These are phyloP conservation scores for Bombus fervidus DNA, from an alignment of 1,140 invertebrate genomes.

Conservation along the genomic window DNA sequence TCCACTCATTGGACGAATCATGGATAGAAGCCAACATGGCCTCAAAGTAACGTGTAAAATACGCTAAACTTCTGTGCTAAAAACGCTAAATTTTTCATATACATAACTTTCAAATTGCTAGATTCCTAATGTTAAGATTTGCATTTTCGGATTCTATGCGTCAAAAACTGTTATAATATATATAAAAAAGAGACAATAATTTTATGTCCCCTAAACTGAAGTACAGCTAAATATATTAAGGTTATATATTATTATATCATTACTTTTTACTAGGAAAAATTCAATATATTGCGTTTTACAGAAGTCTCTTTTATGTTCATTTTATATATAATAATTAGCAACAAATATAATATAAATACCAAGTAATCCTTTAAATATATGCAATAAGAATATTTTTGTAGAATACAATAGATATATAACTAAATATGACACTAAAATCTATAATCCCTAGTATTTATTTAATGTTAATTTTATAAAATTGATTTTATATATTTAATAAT, in stretches of 20 bases:
- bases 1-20: too few relatives aligned
- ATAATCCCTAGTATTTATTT: neutral
- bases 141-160: too few relatives aligned
- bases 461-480: conserved; percentile 2
- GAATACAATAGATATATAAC: neutral
- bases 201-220: too few relatives aligned
- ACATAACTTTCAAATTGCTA: too few relatives aligned
- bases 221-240: neutral
- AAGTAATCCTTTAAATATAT: neutral
- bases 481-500: neutral
- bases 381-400: neutral
- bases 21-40: too few relatives aligned
- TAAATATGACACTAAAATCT: neutral
- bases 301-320: conserved; percentile 8
- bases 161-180: too few relatives aligned
- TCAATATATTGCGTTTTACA: neutral
- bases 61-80: too few relatives aligned
- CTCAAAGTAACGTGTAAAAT: too few relatives aligned
- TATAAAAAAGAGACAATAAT: too few relatives aligned
- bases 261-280: neutral
- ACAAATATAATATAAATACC: neutral
- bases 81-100: too few relatives aligned
- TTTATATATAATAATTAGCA: neutral
- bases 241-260: conserved; percentile 1
- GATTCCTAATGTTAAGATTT: too few relatives aligned